Base-by-base conservation (phyloP, 30 jellyfish, hydroid and myxozoan species). In the Cassiopea andromeda region DNA sequence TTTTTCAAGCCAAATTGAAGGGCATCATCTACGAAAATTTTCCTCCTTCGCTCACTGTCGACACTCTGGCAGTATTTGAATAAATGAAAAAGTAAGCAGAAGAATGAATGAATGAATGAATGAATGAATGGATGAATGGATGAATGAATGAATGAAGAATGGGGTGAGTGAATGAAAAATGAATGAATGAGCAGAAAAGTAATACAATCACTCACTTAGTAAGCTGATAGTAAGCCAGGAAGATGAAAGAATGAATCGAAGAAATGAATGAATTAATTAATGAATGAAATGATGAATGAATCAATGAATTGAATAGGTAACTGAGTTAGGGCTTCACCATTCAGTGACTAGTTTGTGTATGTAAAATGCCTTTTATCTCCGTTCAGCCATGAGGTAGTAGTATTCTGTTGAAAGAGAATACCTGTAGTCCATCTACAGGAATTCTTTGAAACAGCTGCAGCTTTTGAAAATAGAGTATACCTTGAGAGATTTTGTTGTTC, bases 71-170 rank as follows among this genome's bases (percentile, higher is more conserved):
- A 8, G 14, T 8, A 4, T 4, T 4, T 8, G 27, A 61, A 61
- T 2, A 38, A 45, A 45, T 75, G 85, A 75, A 75, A 3, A 49
- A 48, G 46, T 75, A 27, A 75, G 46, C 47, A 17, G 46, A 45
- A 44, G 85, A 75, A 45, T 75, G 85, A 75, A 75, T 75, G 85
- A 75, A 45, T 75, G 71, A 75, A 75, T 75, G 85, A 75, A 45
- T 61, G 85, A 75, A 45, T 75, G 71, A 75, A 75, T 75, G 71
- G 54, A 48, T 78, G 54, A 78, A 78, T 78, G 75, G 46, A 7
- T 75, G 27, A 44, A 38, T 75, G 19, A 75, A 17, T 61, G 73
- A 13, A 61, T 17, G 43, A 61, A 8, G 7, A 8, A 3, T n/a
- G n/a, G n/a, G n/a, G n/a, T n/a, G n/a, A n/a, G n/a, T n/a, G n/a